Evolutionary conservation across 2,888 invertebrate species (phyloP).

Genomic region (Chrysomela aeneicollis): DNA sequence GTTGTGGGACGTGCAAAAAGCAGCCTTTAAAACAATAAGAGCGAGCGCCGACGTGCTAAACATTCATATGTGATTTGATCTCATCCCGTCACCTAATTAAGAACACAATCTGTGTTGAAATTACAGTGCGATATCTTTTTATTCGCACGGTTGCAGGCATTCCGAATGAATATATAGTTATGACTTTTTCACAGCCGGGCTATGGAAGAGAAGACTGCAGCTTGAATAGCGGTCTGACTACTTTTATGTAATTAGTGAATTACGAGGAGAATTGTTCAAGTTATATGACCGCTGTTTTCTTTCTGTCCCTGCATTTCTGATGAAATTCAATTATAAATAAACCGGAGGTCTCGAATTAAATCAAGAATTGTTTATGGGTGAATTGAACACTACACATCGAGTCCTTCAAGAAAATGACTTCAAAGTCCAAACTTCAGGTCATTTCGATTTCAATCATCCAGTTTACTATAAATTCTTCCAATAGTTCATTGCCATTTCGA

Average conservation of each 20-base stretch:
- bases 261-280: not conserved
- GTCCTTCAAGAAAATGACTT: slow-evolving; percentile 22
- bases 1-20: slow-evolving; percentile 43
- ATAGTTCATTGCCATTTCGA: too few species aligned
- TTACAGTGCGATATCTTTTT: slow-evolving; percentile 45
- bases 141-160: slow-evolving; percentile 28
- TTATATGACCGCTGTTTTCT: not conserved
- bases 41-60: slow-evolving; percentile 51
- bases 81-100: slow-evolving; percentile 52
- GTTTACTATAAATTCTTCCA: too few species aligned
- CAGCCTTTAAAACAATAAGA: slow-evolving; percentile 47
- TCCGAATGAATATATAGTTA: slow-evolving; percentile 33
- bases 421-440: too few species aligned
- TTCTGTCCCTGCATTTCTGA: not conserved
- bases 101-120: slow-evolving; percentile 50
- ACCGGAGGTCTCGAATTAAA: not conserved
- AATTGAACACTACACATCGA: too few species aligned
- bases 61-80: slow-evolving; percentile 51
- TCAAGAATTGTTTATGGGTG: too few species aligned
- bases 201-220: not conserved
- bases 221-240: slow-evolving; percentile 1
- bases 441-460: too few species aligned
- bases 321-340: not conserved
- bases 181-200: slow-evolving; percentile 29
- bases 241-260: slow-evolving; percentile 12